phyloP scores from a whole-genome alignment of 2,113 vertebrate species.

The Motacilla tschutschensis region DNA sequence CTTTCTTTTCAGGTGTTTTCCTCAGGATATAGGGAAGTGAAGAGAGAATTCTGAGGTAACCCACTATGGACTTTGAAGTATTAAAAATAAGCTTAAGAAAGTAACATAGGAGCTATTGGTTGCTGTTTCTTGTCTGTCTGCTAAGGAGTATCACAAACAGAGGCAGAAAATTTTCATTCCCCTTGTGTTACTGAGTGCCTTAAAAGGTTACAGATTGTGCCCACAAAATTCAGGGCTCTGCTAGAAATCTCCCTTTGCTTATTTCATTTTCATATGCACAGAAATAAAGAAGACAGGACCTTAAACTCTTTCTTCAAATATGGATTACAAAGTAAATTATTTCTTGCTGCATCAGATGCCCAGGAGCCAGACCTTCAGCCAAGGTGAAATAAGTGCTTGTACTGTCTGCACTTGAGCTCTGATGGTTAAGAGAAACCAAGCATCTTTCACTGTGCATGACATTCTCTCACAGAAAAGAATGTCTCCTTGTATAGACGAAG shows the following conservation, averaged over 20 bases:
- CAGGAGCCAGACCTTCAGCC: not conserved
- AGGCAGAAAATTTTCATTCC: not conserved
- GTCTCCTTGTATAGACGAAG: not conserved
- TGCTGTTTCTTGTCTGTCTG: not conserved
- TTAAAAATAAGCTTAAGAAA: not conserved
- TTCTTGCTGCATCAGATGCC: not conserved
- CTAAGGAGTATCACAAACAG: not conserved
- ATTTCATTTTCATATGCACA: not conserved
- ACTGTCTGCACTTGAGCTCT: not conserved
- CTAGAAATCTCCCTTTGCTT: not conserved
- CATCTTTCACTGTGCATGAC: not conserved
- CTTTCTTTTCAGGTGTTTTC: not conserved
- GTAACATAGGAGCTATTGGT: not conserved
- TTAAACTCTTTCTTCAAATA: not conserved
- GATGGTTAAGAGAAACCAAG: not conserved
- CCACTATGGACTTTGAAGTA: not conserved
- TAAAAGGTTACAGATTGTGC: not conserved
- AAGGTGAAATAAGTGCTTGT: not conserved
- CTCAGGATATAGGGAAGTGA: not conserved
- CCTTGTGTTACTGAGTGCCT: not conserved
- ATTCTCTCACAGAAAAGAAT: not conserved
- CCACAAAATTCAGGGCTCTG: not conserved
- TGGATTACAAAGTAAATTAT: not conserved
- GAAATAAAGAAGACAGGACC: not conserved
- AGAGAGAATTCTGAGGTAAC: not conserved